A percentile compares a stretch with the other conserved stretches of the same genome.
Conservation (phyloP, 1,140 invertebrate genomes). For the Cardiocondyla obscurior region DNA sequence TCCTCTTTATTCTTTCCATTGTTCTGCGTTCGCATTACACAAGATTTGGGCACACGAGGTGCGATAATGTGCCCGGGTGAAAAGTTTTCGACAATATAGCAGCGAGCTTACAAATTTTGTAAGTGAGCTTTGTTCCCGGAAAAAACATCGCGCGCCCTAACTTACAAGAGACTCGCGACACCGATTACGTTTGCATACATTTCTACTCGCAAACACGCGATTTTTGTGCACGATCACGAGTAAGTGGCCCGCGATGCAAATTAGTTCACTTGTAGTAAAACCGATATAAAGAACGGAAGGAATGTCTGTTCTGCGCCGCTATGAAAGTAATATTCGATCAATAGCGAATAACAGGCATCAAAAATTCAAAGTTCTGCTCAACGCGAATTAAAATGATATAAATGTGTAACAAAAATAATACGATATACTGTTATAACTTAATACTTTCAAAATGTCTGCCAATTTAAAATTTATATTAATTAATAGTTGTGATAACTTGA, state of each 20-base stretch:
- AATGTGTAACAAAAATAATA: neutral
- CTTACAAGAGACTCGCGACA: conserved; percentile 46
- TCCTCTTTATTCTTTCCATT: too few relatives aligned
- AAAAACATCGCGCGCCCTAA: conserved; percentile 66
- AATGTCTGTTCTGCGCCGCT: too few relatives aligned
- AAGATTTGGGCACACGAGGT: conserved; percentile 46
- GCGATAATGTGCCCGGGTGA: conserved; percentile 70
- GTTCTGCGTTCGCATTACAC: conserved; percentile 65
- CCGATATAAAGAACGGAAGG: conserved; percentile 42
- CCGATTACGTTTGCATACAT: conserved; percentile 32
- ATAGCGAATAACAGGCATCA: neutral
- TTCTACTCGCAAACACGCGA: neutral
- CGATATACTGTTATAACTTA: neutral
- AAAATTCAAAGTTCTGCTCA: neutral
- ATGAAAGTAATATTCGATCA: neutral
- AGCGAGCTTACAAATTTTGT: conserved; percentile 78
- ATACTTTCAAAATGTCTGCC: neutral
- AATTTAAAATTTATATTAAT: neutral
- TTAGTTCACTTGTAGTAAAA: conserved; percentile 69
- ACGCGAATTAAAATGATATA: neutral
- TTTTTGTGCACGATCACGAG: conserved; percentile 53
- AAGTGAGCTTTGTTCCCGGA: conserved; percentile 69
- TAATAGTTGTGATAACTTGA: neutral
- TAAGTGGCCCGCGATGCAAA: conserved; percentile 74
- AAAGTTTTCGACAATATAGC: conserved; percentile 80